Evolutionary conservation across 2,888 invertebrate genomes (phyloP).

Genomic region (Sympetrum striolatum): DNA sequence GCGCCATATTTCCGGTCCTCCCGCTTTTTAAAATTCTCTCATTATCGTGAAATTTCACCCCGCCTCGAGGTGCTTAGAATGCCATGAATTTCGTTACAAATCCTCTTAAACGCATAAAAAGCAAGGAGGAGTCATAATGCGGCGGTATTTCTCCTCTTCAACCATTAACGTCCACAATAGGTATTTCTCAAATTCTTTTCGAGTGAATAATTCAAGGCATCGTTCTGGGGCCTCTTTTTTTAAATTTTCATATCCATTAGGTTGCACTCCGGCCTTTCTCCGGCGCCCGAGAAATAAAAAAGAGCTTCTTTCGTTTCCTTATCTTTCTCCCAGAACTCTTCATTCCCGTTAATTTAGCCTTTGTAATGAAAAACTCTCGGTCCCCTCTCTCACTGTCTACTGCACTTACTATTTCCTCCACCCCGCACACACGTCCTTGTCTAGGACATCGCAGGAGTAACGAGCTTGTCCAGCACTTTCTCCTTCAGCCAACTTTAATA

Average conservation of each 20-base stretch:
- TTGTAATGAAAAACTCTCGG: not conserved
- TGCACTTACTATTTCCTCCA: not conserved
- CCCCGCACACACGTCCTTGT: not conserved
- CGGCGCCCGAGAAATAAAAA: not conserved
- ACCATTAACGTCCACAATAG: not conserved
- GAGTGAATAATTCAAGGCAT: not conserved
- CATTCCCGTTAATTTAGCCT: not conserved
- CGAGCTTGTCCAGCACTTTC: not conserved
- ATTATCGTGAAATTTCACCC: conserved; percentile 9
- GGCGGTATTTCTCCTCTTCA: not conserved
- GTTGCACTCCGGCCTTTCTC: not conserved
- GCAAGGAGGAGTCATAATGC: not conserved
- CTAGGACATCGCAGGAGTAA: not conserved
- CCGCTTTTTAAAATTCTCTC: not conserved
- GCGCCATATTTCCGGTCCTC: not conserved
- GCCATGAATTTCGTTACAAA: conserved; percentile 15
- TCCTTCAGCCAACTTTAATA: no score
- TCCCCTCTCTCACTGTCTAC: not conserved
- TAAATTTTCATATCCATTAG: not conserved
- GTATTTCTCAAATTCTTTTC: not conserved
- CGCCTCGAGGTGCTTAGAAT: not conserved
- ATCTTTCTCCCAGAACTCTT: not conserved
- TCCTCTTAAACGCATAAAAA: conserved; percentile 23
- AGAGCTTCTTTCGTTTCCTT: not conserved
- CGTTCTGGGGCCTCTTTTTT: not conserved